A percentile compares a stretch with the other conserved stretches of the same genome.
These are phyloP conservation scores for Eptatretus atami DNA, from an alignment of 2,797 vertebrate genomes.

Conservation along the genomic window DNA sequence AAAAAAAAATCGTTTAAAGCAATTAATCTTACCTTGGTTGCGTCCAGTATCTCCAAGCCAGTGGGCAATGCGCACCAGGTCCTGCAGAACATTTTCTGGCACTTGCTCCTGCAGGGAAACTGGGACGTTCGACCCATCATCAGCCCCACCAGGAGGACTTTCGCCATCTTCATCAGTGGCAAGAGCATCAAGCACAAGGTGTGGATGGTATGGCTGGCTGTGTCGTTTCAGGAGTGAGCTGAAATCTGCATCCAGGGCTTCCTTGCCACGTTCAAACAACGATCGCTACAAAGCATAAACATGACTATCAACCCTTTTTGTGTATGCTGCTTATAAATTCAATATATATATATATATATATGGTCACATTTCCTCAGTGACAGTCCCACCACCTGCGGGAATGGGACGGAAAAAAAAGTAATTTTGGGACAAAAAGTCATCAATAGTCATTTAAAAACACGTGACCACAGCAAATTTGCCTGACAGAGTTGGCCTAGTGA, in stretches of 20 bases:
- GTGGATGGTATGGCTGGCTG: constrained; percentile 57
- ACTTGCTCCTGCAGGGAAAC: constrained; percentile 37
- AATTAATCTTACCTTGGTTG: constrained; percentile 36
- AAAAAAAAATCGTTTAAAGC: not conserved
- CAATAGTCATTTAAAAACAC: no score
- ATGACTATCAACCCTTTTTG: not conserved
- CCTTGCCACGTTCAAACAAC: constrained; percentile 70
- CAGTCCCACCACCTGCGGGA: no score
- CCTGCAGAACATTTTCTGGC: constrained; percentile 42
- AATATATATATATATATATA: no score
- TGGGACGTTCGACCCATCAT: not conserved
- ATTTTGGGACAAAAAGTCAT: no score
- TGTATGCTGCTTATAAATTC: no score
- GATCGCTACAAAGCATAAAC: constrained; percentile 30
- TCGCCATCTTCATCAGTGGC: constrained; percentile 50
- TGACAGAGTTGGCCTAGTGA: no score
- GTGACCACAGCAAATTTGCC: no score
- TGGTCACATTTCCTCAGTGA: no score
- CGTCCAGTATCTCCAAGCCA: constrained; percentile 84
- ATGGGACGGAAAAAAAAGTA: no score
- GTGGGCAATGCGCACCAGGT: constrained; percentile 51
- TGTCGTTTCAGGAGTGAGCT: constrained; percentile 52
- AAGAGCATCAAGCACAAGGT: constrained; percentile 71
- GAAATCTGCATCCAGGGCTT: constrained; percentile 66
- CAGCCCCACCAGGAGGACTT: constrained; percentile 8